Base-by-base conservation (phyloP, 2,797 vertebrate species). In the Schizopygopsis pylzovi region DNA sequence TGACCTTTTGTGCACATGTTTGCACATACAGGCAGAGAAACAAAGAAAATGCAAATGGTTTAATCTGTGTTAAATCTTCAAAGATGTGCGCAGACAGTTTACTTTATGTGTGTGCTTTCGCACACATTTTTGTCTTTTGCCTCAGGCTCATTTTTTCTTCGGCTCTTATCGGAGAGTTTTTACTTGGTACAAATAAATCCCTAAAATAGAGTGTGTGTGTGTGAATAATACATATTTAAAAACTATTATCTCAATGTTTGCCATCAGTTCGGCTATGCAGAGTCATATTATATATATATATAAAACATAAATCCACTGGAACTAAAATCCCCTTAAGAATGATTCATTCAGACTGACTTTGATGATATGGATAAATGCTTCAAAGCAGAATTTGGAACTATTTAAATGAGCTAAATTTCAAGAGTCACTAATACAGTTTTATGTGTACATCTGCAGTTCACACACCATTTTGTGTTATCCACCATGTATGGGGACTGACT, bases 41-140 rank as follows among this genome's bases (percentile, higher is more conserved):
- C 78, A 71, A 59, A 54, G 59, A 67, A 28, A 28, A 72, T 45
- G 77, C 61, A 45, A 84, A 79, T 33, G 5, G 39, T 39, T 81
- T 81, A 81, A 86, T 68, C 18, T 0, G 25, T 79, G 56, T 68
- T 79, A 86, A 86, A 87, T 83, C 80, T 76, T 54, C 73, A 56
- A 82, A 77, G 59, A 85, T 79, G 61, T 73, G 72, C 13, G 41
- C 59, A 82, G 82, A 87, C 83, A 83, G n/a, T 67, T 63, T 80
- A 56, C 41, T 87, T 68, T 78, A 28, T 28, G 49, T 12, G 6
- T 81, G 39, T 56, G 73, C 54, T 54, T 65, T 63, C 72, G 61
- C 41, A 45, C 70, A 65, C 25, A 10, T 39, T 80, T 75, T 75
- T 84, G 79, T 85, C 83, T 87, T 86, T 81, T 87, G 84, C 63